Base-by-base conservation (phyloP, 2,888 invertebrate species). In the Lacanobia wlatinum region DNA sequence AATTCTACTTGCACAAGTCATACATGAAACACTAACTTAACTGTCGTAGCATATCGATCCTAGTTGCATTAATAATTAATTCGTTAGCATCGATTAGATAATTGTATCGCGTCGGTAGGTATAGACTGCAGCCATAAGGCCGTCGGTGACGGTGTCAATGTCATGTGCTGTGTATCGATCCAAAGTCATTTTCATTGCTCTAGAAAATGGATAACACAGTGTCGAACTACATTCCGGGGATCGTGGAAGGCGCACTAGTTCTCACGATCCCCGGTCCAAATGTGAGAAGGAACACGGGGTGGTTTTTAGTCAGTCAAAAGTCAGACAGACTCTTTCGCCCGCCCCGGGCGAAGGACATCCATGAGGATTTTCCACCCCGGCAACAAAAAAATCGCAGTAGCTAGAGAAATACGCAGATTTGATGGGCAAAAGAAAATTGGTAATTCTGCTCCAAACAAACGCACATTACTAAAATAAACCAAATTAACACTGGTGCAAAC, bases 131-230 rank as follows among this genome's bases (percentile, higher is more conserved):
- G 18, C 18, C 43, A 2, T 61, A 65, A 62, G 50, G 66, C 21
- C 63, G 53, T 34, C 60, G 59, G 80, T 58, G 48, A 64, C 48
- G 53, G 56, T 74, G 64, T 62, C 80, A 68, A 73, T 83, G 67
- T 56, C 80, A 63, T 53, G 63, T 43, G 14, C 63, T 43, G 18
- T 56, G 50, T 48, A 79, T 70, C 66, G 63, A 55, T 73, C 18
- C 48, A 50, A 18, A 56, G 53, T 56, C 14, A 68, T 52, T 76
- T 65, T 58, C 12, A 53, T 48, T 38, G 16, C 12, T 62, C 34
- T 46, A 53, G 80, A 23, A 64, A 28, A 40, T 23, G 12, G n/a
- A 40, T 40, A 21, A 21, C 21, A 56, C 56, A 56, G 18, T 18
- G 34, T 56, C 56, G 16, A 34, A 34, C 28, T 18, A 18, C 28